Evolutionary conservation across 2,888 invertebrate genomes (phyloP), one percentile per base, ranked within the genome.

Genomic region (Diplolepis rosae): DNA sequence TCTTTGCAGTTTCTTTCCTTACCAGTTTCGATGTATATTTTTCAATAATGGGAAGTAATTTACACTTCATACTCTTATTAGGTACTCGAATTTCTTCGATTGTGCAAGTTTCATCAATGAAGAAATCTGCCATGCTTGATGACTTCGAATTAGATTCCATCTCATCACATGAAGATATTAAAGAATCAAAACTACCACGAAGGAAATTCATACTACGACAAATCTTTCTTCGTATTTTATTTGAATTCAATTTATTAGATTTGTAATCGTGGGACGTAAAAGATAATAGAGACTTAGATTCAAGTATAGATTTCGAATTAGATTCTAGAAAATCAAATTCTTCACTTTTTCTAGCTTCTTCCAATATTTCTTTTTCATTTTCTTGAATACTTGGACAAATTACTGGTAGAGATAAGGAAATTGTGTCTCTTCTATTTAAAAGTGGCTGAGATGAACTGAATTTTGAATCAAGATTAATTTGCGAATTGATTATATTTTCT

Each of bases 111-210:
- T 83, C 80, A 28, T 77, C 48, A 27, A 79, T 78, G 61, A 79
- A 72, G 0, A 69, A 39, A 15, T 70, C 68, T 1, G 66, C 65
- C 18, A 48, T 48, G 4, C 48, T 48, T 22, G 22, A 22, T 65
- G 51, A 7, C 65, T 68, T 18, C 13, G 22, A 39, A 27, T 5
- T 27, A 24, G 39, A 4, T n/a, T 78, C 75, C 4, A 42, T 27
- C 2, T 74, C 72, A 48, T 84, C 84, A 1, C 82, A 32, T 9
- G 82, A 82, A 0, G 82, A 82, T 42, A 83, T 73, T 45, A 85
- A 72, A 27, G 79, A 80, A 24, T 86, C 80, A 1, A 82, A 83
- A 13, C 82, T 84, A 1, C 76, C 76, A 1, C 82, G 81, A 65
- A 83, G 74, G 7, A 79, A 66, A 48, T 75, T 74, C 80, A 79